These are phyloP conservation scores for Halcyon badia DNA, from an alignment of 2,797 vertebrate species.

Conservation along the genomic window DNA sequence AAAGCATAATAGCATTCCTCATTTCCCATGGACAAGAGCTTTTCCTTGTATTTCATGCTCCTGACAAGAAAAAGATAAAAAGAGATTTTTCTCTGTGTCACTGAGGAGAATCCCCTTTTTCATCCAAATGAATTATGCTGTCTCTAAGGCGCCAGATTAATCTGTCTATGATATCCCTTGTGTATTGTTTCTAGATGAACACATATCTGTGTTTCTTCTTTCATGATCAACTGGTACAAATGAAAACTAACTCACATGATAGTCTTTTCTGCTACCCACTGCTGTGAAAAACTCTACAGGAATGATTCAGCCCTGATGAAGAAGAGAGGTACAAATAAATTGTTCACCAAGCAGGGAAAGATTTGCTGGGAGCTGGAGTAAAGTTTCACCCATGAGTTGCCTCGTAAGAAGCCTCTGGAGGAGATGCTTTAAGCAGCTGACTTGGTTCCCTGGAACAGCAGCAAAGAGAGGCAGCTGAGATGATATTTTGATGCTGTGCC, in stretches of 20 bases:
- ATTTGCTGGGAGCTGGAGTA: neutral
- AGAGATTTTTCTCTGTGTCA: slow-evolving; percentile 23
- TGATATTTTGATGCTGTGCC: neutral
- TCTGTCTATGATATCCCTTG: slow-evolving; percentile 35
- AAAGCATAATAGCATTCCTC: neutral
- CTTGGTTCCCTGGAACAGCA: neutral
- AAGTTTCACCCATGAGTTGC: neutral
- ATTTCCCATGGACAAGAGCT: neutral
- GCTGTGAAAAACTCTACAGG: neutral
- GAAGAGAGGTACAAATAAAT: neutral
- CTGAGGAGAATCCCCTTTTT: slow-evolving; percentile 43
- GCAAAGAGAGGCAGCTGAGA: neutral
- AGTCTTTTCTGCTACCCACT: neutral
- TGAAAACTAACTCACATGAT: neutral
- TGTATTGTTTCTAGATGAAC: slow-evolving; percentile 24
- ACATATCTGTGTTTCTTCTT: neutral
- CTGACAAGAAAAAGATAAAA: slow-evolving; percentile 35
- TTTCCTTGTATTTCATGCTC: neutral
- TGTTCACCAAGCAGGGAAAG: neutral
- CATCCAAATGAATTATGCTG: slow-evolving; percentile 56
- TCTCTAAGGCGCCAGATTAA: slow-evolving; percentile 58
- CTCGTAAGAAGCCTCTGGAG: neutral
- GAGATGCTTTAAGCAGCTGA: neutral
- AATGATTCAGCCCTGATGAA: neutral
- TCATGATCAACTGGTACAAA: neutral